Conservation (phyloP, 2,797 vertebrate genomes). For the Betta splendens region DNA sequence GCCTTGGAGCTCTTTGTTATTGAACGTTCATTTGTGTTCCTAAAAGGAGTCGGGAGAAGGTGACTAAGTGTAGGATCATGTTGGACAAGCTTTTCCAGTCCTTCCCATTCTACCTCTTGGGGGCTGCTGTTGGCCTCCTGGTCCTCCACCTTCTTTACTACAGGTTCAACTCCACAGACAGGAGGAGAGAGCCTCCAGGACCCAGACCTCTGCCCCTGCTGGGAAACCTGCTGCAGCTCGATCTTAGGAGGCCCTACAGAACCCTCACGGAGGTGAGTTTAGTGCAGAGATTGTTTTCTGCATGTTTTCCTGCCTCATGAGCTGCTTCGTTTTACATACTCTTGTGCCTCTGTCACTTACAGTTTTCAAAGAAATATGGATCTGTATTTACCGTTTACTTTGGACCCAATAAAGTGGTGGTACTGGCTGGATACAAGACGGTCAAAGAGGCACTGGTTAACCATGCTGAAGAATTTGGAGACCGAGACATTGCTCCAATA, state of each 20-base stretch:
- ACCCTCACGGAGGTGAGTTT: conserved; percentile 63
- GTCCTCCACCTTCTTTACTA: conserved; percentile 15
- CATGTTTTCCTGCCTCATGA: no score
- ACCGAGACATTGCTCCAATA: conserved; percentile 53
- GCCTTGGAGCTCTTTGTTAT: no score
- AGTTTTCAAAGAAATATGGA: conserved; percentile 76
- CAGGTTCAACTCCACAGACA: conserved; percentile 1
- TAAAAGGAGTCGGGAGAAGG: no score
- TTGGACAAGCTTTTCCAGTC: no score
- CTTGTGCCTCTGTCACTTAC: not conserved
- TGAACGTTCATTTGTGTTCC: no score
- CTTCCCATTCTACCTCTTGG: no score
- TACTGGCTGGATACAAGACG: conserved; percentile 73
- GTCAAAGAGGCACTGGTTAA: conserved; percentile 75
- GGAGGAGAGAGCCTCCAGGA: conserved; percentile 57
- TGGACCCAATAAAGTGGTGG: conserved; percentile 71
- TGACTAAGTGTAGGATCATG: no score
- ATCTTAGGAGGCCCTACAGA: conserved; percentile 64
- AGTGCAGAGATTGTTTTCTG: no score
- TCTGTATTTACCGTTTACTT: conserved; percentile 72
- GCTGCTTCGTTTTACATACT: no score
- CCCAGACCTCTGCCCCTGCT: conserved; percentile 68
- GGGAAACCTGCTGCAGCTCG: conserved; percentile 73
- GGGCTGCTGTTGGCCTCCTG: conserved; percentile 33
- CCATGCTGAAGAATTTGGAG: conserved; percentile 75